These are phyloP conservation scores for Tanytarsus gracilentus DNA, from an alignment of 2,888 invertebrate species.

Conservation along the genomic window DNA sequence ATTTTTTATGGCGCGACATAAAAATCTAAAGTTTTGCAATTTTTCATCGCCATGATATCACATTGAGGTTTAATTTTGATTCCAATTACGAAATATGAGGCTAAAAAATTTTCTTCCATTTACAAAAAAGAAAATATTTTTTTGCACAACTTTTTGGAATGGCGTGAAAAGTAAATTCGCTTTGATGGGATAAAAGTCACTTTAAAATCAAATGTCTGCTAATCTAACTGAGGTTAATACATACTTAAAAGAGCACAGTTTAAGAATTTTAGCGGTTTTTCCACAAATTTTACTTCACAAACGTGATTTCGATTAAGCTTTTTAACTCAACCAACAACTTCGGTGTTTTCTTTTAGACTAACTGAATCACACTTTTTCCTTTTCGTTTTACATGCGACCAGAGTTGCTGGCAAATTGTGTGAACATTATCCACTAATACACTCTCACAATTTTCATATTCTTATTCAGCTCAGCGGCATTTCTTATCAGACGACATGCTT, in stretches of 20 bases:
- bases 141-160: neutral
- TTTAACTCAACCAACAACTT: neutral
- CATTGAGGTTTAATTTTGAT: too few species aligned
- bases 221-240: constrained; percentile 15
- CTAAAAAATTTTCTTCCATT: too few species aligned
- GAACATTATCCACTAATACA: neutral
- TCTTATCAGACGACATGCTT: too few species aligned
- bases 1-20: too few species aligned
- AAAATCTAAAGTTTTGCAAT: too few species aligned
- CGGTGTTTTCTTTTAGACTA: constrained; percentile 6
- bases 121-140: too few species aligned
- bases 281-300: neutral
- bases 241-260: constrained; percentile 28
- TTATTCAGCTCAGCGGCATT: neutral
- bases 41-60: too few species aligned
- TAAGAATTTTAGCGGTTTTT: constrained; percentile 25
- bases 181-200: neutral
- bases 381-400: too few species aligned
- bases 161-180: too few species aligned
- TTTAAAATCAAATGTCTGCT: constrained; percentile 2
- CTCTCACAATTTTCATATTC: neutral
- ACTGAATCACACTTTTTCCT: too few species aligned
- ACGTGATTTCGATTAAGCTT: neutral
- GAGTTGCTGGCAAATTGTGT: too few species aligned
- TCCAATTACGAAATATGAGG: too few species aligned